Base-by-base conservation (phyloP, 2,113 vertebrate genomes). In the Sprattus sprattus region DNA sequence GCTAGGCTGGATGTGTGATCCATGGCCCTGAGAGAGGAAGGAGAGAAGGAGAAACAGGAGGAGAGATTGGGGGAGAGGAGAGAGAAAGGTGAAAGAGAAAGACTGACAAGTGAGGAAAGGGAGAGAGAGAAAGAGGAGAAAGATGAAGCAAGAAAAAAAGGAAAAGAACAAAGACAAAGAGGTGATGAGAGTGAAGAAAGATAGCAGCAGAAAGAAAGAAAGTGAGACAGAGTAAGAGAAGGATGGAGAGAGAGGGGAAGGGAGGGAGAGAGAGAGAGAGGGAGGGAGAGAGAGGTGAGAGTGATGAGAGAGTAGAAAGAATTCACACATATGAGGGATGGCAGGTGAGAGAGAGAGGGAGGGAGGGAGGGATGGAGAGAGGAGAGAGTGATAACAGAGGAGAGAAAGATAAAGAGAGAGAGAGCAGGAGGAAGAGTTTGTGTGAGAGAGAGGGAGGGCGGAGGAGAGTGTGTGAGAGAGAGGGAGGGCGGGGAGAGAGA, bases 391-490 rank as follows among this genome's bases (percentile, higher is more conserved):
- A 11, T 4, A 47, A 28, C 7, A 60, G 18, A 52, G 39, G 4
- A 52, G 50, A 52, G 50, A 52, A 15, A 13, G 2, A 52, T 0
- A 52, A 15, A 52, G 10, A 52, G 50, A 52, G 50, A 52, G 50
- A 52, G 13, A 15, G n/a, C n/a, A n/a, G n/a, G n/a, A n/a, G n/a
- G n/a, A n/a, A n/a, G n/a, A n/a, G n/a, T n/a, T n/a, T n/a, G 2
- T 2, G 13, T 50, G 13, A 13, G 13, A 10, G 13, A 13, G 15
- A 52, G 50, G 11, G 15, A 52, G 50, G n/a, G n/a, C n/a, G n/a
- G n/a, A n/a, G n/a, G n/a, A 91, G 93, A 92, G 91, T 92, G 91
- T 93, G 89, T 94, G 88, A 92, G 88, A 18, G 52, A 54, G 52
- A 18, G 52, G 2, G 52, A 18, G 52, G 18, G 13, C 13, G 13